phyloP scores from a whole-genome alignment of 2,888 invertebrate species.

The Drosophila neutralis region DNA sequence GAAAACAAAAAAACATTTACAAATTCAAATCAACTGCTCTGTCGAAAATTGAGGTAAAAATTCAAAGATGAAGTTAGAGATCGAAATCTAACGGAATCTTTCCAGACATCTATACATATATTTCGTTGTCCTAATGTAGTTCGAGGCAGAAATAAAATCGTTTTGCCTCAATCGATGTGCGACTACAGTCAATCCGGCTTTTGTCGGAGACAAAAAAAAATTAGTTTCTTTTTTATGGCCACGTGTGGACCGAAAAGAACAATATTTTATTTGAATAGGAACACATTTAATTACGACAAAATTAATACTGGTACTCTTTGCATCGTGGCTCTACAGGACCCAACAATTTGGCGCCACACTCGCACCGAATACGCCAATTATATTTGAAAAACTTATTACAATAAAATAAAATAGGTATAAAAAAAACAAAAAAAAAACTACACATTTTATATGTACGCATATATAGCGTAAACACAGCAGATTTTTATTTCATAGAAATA shows the following conservation, averaged over 20 bases:
- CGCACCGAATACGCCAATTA: slow-evolving; percentile 29
- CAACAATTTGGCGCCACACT: background rate
- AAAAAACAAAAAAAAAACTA: slow-evolving; percentile 15
- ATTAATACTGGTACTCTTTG: background rate
- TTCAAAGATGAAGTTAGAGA: background rate
- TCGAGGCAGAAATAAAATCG: background rate
- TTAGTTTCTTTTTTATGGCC: background rate
- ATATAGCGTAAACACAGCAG: slow-evolving; percentile 47
- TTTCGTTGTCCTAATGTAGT: background rate
- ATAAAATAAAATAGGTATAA: slow-evolving; percentile 22
- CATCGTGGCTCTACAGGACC: background rate
- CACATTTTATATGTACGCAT: slow-evolving; percentile 39
- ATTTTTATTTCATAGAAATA: slow-evolving; percentile 59
- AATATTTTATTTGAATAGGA: background rate
- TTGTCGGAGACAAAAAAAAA: background rate
- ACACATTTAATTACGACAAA: background rate
- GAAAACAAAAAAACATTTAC: background rate
- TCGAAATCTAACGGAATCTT: background rate
- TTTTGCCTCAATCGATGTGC: background rate
- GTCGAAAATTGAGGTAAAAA: background rate
- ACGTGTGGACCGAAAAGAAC: background rate
- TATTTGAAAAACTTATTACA: slow-evolving; percentile 50
- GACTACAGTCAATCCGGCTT: background rate
- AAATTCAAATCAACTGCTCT: background rate
- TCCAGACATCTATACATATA: background rate